phyloP scores from a whole-genome alignment of 1,140 invertebrate genomes.

The Pachyrhynchus sulphureomaculatus region DNA sequence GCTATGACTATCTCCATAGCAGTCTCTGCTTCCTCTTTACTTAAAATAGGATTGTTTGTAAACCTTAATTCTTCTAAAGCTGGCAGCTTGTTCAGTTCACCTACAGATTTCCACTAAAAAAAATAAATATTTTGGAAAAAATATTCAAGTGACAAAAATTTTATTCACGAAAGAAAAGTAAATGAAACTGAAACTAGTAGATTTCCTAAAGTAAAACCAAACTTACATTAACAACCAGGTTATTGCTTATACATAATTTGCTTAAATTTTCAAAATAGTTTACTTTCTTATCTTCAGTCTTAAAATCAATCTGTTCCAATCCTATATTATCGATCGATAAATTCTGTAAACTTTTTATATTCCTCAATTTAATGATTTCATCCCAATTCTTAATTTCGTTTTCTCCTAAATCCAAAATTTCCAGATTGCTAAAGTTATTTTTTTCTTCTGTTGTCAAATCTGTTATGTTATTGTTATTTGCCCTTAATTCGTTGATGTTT shows the following conservation, averaged over 20 bases:
- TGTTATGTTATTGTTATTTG: constrained; percentile 54
- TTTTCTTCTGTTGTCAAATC: constrained; percentile 32
- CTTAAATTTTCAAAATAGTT: constrained; percentile 58
- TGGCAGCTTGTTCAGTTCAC: constrained; percentile 79
- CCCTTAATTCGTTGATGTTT: constrained; percentile 65
- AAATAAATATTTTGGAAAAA: not conserved
- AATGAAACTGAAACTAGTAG: not conserved
- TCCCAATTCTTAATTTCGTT: constrained; percentile 75
- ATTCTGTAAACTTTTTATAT: constrained; percentile 57
- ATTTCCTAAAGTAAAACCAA: not conserved
- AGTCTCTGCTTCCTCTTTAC: constrained; percentile 67
- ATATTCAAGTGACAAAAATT: not conserved
- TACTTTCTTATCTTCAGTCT: constrained; percentile 48
- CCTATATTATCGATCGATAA: constrained; percentile 56
- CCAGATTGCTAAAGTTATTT: constrained; percentile 47
- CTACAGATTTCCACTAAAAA: constrained; percentile 73
- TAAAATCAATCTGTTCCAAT: constrained; percentile 53
- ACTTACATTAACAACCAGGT: constrained; percentile 63
- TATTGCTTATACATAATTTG: constrained; percentile 62
- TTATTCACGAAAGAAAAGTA: not conserved
- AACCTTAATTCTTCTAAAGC: constrained; percentile 71
- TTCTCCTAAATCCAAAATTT: constrained; percentile 71
- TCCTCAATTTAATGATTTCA: constrained; percentile 74
- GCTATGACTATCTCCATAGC: constrained; percentile 74
- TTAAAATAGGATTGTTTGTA: constrained; percentile 70